Conservation (phyloP, 2,113 vertebrate species). For the Atherinomorus stipes region DNA sequence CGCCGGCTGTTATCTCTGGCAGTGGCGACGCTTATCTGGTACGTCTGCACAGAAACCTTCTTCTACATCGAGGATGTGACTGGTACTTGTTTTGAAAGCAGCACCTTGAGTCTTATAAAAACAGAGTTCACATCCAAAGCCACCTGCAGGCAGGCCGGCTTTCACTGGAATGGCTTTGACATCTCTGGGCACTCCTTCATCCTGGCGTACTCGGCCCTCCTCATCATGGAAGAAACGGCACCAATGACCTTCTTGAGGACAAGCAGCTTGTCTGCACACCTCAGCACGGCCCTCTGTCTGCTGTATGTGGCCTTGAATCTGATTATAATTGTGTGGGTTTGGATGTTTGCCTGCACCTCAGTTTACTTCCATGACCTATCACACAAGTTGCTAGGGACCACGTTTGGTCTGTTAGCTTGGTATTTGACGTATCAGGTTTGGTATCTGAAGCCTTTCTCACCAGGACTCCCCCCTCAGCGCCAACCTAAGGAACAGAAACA, state of each 20-base stretch:
- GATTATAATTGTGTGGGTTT: constrained; percentile 88
- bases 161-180: constrained; percentile 90
- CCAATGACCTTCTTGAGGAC: constrained; percentile 82
- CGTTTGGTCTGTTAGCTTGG: constrained; percentile 88
- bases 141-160: constrained; percentile 83
- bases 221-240: constrained; percentile 91
- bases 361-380: constrained; percentile 91
- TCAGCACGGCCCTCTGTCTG: constrained; percentile 66
- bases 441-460: constrained; percentile 89
- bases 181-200: constrained; percentile 97
- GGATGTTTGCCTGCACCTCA: constrained; percentile 93
- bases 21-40: constrained; percentile 92
- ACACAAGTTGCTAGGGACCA: constrained; percentile 90
- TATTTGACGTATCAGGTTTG: constrained; percentile 89
- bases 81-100: constrained; percentile 82
- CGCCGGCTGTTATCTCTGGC: constrained; percentile 84
- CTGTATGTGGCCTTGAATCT: constrained; percentile 88
- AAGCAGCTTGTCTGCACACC: constrained; percentile 42
- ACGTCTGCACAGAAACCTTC: constrained; percentile 86
- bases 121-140: constrained; percentile 75
- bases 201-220: constrained; percentile 89
- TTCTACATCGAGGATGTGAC: constrained; percentile 88
- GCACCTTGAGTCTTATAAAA: not conserved
- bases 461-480: constrained; percentile 88
- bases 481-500: constrained; percentile 73